Evolutionary conservation across 2,797 vertebrate genomes (phyloP), one percentile per base, ranked within the genome.

Genomic region (Enteromius thamalakanensis): DNA sequence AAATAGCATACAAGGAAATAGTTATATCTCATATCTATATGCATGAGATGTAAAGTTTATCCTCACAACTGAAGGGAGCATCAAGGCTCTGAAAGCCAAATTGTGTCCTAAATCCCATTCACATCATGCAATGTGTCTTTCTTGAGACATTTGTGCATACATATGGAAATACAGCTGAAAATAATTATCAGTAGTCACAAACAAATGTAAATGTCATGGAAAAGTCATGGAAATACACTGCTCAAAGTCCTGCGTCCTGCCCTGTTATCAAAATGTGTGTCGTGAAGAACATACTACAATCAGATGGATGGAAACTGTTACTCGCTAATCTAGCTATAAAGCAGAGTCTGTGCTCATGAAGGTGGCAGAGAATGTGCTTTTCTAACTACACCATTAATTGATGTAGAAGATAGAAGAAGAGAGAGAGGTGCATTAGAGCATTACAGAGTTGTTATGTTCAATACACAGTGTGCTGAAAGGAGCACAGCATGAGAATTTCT

Each of bases 401-500:
- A 77, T 32, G 74, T 34, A 74, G 76, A 67, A 49, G 81, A 85
- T 34, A 64, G 65, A 79, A 76, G 84, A 81, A 84, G 86, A 51
- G 45, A 47, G 87, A 83, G 84, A 88, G 64, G 86, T 91, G 88
- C 86, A 91, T 76, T 10, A 42, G 88, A 92, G 55, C 40, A 42
- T 45, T 45, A 60, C 89, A 89, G 89, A 88, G 91, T 90, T 92
- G 93, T 92, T 93, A 91, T 90, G 88, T 93, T 92, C 90, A 86
- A 89, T 90, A 91, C 89, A 90, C 91, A 89, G 91, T 88, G 1
- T 88, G 89, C 89, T 90, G 80, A 90, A 90, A 51, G 80, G 90
- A 87, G 90, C 93, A 86, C 93, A 93, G 93, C 93, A 87, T 95
- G 95, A 90, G 94, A 95, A 94, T 93, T 93, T 94, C 93, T 94